Conservation (phyloP, 2,113 vertebrate species). For the Engystomops pustulosus region DNA sequence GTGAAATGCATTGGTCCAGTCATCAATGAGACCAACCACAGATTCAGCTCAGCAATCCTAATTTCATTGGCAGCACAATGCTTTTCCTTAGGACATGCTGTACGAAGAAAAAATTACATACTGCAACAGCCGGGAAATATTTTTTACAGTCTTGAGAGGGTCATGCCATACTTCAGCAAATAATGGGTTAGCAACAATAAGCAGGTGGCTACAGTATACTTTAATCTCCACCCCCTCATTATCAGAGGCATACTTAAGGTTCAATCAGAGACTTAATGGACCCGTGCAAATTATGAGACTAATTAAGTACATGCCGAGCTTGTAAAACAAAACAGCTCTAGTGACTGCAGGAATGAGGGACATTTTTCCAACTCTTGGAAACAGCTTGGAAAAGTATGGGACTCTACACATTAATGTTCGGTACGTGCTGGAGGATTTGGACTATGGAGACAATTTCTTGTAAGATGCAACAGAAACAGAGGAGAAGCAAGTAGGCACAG, state of each 20-base stretch:
- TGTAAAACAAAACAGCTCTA: constrained; percentile 55
- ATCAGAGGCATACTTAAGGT: constrained; percentile 53
- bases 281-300: constrained; percentile 53
- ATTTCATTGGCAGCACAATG: neutral
- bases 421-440: neutral
- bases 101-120: neutral
- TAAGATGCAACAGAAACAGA: neutral
- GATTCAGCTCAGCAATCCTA: neutral
- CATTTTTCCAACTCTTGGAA: constrained; percentile 18
- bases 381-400: constrained; percentile 37
- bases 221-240: constrained; percentile 19
- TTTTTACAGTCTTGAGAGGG: neutral
- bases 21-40: constrained; percentile 13
- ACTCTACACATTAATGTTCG: neutral
- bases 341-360: constrained; percentile 45
- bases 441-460: neutral
- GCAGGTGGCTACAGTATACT: constrained; percentile 21
- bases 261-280: constrained; percentile 54
- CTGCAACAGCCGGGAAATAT: neutral
- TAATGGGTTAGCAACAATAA: constrained; percentile 14
- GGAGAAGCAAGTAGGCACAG: neutral
- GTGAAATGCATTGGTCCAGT: neutral
- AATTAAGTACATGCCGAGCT: constrained; percentile 51
- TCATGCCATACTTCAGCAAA: neutral
- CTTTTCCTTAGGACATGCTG: neutral